A percentile compares a stretch with the other conserved stretches of the same genome.
Conservation (phyloP, 2,797 vertebrate genomes). For the Zenarchopterus dispar region DNA sequence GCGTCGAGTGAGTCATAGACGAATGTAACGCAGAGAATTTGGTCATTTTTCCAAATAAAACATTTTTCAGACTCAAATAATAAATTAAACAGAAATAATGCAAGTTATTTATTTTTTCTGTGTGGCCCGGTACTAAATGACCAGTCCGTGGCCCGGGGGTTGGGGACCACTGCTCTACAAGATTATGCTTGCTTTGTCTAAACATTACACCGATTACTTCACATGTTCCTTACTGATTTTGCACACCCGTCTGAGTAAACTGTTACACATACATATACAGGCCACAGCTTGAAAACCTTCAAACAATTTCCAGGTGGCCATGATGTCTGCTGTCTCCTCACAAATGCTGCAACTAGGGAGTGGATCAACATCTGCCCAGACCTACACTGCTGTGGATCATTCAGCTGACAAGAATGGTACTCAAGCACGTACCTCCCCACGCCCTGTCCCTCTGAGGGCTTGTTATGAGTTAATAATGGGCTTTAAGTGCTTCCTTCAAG, state of each 20-base stretch:
- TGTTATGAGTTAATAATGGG: constrained; percentile 69
- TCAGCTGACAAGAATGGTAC: constrained; percentile 29
- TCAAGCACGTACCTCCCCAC: constrained; percentile 2
- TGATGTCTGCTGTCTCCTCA: constrained; percentile 5
- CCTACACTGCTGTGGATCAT: constrained; percentile 38
- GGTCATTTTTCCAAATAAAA: too few species aligned
- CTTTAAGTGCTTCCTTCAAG: constrained; percentile 62
- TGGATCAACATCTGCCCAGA: constrained; percentile 30
- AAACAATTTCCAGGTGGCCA: constrained; percentile 17
- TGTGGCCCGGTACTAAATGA: too few species aligned
- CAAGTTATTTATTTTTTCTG: too few species aligned
- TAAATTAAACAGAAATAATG: too few species aligned
- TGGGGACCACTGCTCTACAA: background rate
- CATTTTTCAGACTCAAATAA: too few species aligned
- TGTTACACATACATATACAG: constrained; percentile 13
- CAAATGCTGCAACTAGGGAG: constrained; percentile 36
- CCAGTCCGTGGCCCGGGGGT: too few species aligned
- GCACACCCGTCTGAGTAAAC: constrained; percentile 36
- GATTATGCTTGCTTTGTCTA: constrained; percentile 1
- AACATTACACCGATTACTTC: constrained; percentile 7
- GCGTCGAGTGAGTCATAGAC: too few species aligned
- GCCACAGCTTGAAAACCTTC: constrained; percentile 13
- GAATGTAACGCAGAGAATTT: too few species aligned
- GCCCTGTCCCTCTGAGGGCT: constrained; percentile 40
- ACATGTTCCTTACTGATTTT: constrained; percentile 8